Evolutionary conservation across 2,113 vertebrate genomes (phyloP).

Genomic region (Pampusana beccarii): DNA sequence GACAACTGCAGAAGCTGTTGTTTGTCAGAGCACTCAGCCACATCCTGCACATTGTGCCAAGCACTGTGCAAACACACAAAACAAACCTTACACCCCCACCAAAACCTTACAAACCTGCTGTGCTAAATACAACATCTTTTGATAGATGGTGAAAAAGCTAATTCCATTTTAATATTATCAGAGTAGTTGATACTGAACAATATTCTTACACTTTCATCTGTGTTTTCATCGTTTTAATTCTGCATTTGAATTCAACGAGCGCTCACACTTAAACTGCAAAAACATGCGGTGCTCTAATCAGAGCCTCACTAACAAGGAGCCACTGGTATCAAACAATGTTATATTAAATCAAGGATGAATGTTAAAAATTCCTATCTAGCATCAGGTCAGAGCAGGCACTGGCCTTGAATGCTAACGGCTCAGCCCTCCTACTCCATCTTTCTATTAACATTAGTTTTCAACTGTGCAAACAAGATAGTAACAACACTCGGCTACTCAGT

Average conservation of each 20-base stretch:
- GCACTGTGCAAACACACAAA: neutral
- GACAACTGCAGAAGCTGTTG: neutral
- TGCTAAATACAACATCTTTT: fast-evolving
- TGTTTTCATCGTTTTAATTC: neutral
- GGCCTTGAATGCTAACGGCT: neutral
- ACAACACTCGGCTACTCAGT: constrained; percentile 9
- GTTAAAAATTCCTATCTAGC: neutral
- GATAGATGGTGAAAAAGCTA: neutral
- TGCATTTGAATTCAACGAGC: neutral
- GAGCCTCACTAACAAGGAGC: neutral
- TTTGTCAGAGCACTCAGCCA: neutral
- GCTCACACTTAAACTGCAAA: neutral
- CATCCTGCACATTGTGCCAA: fast-evolving
- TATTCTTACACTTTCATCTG: neutral
- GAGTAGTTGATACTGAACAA: neutral
- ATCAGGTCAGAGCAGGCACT: neutral
- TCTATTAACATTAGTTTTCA: constrained; percentile 27
- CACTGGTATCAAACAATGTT: neutral
- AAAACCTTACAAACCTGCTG: fast-evolving
- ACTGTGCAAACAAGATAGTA: constrained; percentile 61
- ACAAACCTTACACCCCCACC: neutral
- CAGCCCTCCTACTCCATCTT: neutral
- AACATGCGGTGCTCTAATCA: neutral
- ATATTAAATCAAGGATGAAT: neutral
- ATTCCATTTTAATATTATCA: neutral